Base-by-base conservation (phyloP, 2,797 vertebrate species). In the Cynodonichthys magdalenae region DNA sequence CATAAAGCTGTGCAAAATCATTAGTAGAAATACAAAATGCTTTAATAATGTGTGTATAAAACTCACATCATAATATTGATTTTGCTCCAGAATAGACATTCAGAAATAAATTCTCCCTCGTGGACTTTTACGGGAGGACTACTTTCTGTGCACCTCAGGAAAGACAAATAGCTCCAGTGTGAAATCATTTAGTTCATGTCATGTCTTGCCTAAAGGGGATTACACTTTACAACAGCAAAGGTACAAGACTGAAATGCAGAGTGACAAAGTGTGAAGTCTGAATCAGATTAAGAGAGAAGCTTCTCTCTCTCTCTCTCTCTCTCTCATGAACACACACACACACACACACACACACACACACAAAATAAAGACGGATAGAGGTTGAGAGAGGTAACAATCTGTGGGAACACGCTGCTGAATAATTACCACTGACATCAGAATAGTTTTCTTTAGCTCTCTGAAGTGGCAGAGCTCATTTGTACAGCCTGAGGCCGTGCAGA, bases 391-490 rank as follows among this genome's bases (percentile, higher is more conserved):
- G 3, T 68, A 67, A 84, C 75, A 77, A 75, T 79, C 71, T 88
- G 89, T 87, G 87, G 78, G 85, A 90, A 89, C 81, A 85, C 8
- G 75, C 80, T 79, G 66, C 75, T 87, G 80, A 91, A 91, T 90
- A 92, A 92, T 92, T 85, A 89, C 83, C 69, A 68, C 85, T 90
- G 89, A 90, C 88, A 91, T 89, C 76, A 89, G 71, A 88, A 92
- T 85, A 90, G 90, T 92, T 93, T 90, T 89, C 85, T 91, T 92
- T 89, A 86, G 88, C 83, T 89, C 86, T 90, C 87, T 83, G 79
- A 91, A 91, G 91, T 93, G 90, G 88, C 88, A 85, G 76, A 66
- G 77, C 89, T 92, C 90, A 92, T 92, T 93, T 93, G 92, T 93
- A 92, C 81, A 66, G 86, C 92, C 92, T 65, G 82, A 63, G 89